phyloP scores from a whole-genome alignment of 2,797 vertebrate species.

The Typhlichthys eigenmanni region DNA sequence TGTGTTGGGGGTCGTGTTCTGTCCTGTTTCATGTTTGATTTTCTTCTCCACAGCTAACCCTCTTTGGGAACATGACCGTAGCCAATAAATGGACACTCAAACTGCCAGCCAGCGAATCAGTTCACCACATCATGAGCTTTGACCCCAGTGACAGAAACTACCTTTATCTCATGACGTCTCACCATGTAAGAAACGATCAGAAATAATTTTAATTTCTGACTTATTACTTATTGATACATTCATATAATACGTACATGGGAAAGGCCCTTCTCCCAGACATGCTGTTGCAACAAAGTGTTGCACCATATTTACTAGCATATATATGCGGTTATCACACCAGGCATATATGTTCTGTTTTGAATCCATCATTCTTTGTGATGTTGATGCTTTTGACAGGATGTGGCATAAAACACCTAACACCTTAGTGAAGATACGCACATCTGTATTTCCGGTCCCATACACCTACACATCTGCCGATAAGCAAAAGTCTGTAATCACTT shows the following conservation, averaged over 20 bases:
- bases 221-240: slow-evolving; percentile 16
- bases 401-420: slow-evolving; percentile 17
- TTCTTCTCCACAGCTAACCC: slow-evolving; percentile 81
- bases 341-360: neutral
- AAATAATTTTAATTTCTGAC: too few relatives aligned
- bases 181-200: slow-evolving; percentile 82
- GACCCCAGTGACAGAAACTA: slow-evolving; percentile 89
- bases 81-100: slow-evolving; percentile 82
- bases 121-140: slow-evolving; percentile 95
- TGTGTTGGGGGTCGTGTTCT: neutral
- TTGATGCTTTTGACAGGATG: slow-evolving; percentile 20
- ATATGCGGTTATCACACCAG: neutral
- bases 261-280: slow-evolving; percentile 13
- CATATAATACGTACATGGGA: slow-evolving; percentile 3
- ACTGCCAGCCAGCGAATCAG: slow-evolving; percentile 83
- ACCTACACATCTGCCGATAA: slow-evolving; percentile 10
- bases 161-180: slow-evolving; percentile 94
- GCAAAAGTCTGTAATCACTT: slow-evolving; percentile 2
- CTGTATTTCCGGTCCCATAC: slow-evolving; percentile 10
- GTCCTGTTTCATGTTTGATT: neutral
- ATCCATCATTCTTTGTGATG: slow-evolving; percentile 6
- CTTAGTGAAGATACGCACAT: slow-evolving; percentile 16
- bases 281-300: slow-evolving; percentile 3
- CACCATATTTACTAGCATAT: slow-evolving; percentile 15
- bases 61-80: slow-evolving; percentile 81